Percentiles rank a stretch among this genome's conserved stretches.
Evolutionary conservation across 2,113 vertebrate genomes (phyloP).

Genomic region (Bungarus multicinctus): DNA sequence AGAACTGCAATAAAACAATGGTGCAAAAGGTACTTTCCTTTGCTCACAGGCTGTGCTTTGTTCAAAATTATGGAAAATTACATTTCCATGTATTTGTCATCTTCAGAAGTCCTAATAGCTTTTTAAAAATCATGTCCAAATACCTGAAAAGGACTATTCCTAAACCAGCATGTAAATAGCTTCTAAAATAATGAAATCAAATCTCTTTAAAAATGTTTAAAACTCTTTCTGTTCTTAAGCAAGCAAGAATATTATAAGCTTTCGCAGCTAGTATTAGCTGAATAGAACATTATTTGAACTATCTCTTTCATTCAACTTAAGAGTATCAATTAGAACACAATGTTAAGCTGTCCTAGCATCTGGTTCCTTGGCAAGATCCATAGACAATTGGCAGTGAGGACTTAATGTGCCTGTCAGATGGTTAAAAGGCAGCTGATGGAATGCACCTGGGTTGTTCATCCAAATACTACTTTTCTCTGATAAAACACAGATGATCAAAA

Average conservation of each 20-base stretch:
- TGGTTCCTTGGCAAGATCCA: conserved; percentile 55
- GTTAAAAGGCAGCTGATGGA: conserved; percentile 16
- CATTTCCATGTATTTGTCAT: neutral
- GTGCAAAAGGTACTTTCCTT: neutral
- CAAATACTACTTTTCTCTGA: conserved; percentile 14
- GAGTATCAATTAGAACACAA: conserved; percentile 38
- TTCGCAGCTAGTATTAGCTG: neutral
- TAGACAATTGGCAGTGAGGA: conserved; percentile 43
- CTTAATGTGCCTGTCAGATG: conserved; percentile 47
- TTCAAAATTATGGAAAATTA: conserved; percentile 7
- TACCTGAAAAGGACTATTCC: neutral
- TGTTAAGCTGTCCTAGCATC: conserved; percentile 48
- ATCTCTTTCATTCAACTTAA: conserved; percentile 18
- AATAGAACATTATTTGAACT: conserved; percentile 22
- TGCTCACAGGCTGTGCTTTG: neutral
- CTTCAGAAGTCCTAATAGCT: neutral
- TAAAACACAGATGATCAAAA: conserved; percentile 29
- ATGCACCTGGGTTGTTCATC: conserved; percentile 21
- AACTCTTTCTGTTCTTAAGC: neutral
- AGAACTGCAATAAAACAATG: neutral
- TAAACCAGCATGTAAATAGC: neutral
- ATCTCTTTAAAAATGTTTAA: neutral
- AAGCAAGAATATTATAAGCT: neutral
- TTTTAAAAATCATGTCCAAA: neutral
- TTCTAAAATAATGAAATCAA: neutral